Conservation (phyloP, 2,888 invertebrate species). For the Phyllotreta striolata region DNA sequence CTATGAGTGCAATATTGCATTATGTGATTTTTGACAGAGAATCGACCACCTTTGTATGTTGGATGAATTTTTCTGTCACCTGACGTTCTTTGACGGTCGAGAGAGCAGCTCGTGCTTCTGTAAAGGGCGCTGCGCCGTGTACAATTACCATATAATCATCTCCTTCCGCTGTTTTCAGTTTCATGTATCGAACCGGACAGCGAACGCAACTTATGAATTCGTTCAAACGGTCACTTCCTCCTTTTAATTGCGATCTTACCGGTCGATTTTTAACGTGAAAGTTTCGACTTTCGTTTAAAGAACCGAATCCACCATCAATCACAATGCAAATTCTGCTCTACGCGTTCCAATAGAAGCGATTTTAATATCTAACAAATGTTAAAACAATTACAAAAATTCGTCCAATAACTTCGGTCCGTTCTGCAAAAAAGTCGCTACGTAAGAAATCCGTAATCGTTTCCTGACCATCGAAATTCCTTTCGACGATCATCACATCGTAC, state of each 20-base stretch:
- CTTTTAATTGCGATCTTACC: slow-evolving; percentile 13
- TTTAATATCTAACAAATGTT: too few species aligned
- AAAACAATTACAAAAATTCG: background rate
- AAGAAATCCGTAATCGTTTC: slow-evolving; percentile 5
- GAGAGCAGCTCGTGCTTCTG: slow-evolving; percentile 27
- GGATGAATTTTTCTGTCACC: slow-evolving; percentile 11
- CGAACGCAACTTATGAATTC: slow-evolving; percentile 18
- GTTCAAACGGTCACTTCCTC: slow-evolving; percentile 18
- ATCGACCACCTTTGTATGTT: background rate
- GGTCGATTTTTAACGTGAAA: slow-evolving; percentile 14
- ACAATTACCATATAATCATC: slow-evolving; percentile 34
- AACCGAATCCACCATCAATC: too few species aligned
- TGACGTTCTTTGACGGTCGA: slow-evolving; percentile 25
- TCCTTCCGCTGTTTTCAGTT: slow-evolving; percentile 26
- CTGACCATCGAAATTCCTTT: slow-evolving; percentile 29
- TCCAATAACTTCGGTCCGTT: too few species aligned
- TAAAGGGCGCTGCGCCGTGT: slow-evolving; percentile 33
- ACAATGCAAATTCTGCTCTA: too few species aligned
- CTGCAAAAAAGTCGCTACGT: background rate
- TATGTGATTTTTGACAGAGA: too few species aligned
- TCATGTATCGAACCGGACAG: slow-evolving; percentile 1
- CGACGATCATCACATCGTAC: slow-evolving; percentile 24
- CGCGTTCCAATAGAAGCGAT: too few species aligned
- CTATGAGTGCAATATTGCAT: too few species aligned
- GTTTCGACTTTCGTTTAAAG: slow-evolving; percentile 7